phyloP scores from a whole-genome alignment of 2,888 invertebrate species.

The Epinotia nisella region DNA sequence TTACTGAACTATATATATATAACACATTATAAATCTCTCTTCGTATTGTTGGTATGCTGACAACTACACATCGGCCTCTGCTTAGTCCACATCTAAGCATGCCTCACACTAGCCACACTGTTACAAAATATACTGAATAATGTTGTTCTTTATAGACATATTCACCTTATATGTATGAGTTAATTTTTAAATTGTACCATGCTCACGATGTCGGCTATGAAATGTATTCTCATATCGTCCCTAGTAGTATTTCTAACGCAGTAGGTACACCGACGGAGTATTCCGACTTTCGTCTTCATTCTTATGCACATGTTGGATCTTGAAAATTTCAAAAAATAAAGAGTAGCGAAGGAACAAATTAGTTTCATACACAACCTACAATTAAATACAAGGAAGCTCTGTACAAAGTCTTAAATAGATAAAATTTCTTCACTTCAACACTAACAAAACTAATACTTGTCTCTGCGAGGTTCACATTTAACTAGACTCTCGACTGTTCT shows the following conservation, averaged over 20 bases:
- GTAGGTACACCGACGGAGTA: not conserved
- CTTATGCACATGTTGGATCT: not conserved
- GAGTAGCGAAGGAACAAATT: constrained; percentile 1
- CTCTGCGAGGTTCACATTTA: constrained; percentile 58
- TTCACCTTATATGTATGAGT: no score
- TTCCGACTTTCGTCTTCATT: not conserved
- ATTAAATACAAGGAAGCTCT: constrained; percentile 39
- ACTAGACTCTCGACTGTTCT: constrained; percentile 90
- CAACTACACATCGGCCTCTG: no score
- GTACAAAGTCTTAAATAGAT: constrained; percentile 43
- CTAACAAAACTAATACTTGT: constrained; percentile 38
- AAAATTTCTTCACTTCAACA: constrained; percentile 41
- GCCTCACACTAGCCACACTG: no score
- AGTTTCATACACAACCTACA: constrained; percentile 22
- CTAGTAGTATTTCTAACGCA: not conserved
- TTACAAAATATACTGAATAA: no score
- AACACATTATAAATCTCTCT: no score
- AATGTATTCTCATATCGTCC: not conserved
- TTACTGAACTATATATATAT: not conserved
- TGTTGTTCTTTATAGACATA: no score
- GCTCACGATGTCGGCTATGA: not conserved
- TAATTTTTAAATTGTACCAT: no score
- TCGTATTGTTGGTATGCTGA: no score
- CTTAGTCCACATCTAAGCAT: no score
- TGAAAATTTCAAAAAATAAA: not conserved